Base-by-base conservation (phyloP, 2,797 vertebrate genomes). In the Falco naumanni region DNA sequence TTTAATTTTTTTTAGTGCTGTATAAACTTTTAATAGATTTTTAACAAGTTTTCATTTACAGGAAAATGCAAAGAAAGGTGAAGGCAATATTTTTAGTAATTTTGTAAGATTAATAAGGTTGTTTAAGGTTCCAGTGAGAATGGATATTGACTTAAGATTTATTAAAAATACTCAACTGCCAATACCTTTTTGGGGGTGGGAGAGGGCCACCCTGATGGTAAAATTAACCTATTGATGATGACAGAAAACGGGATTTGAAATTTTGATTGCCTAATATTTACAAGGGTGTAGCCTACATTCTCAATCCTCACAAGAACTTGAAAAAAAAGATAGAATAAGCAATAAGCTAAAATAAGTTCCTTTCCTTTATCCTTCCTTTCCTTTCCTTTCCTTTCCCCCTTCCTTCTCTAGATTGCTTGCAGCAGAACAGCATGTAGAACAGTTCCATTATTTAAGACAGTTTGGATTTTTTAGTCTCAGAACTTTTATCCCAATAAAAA, bases 11-110 rank as follows among this genome's bases (percentile, higher is more conserved):
- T 87, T 41, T 41, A 97, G 92, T 64, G 90, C 75, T 66, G 82
- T 4, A 10, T 81, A 84, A 96, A 97, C 92, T 97, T 97, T 97
- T 98, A 97, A 95, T 97, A 97, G 92, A 91, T 98, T 98, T 98
- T 97, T 96, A 95, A 97, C 75, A 92, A 66, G 66, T 94, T 98
- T 97, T 98, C 64, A 92, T 97, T 98, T 98, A 96, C 95, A 97
- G 95, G 95, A 97, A 97, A 97, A 96, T 71, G 82, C 90, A 93
- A 94, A 96, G 93, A 97, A 96, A 76, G 96, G 75, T 57, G 88
- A 95, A 92, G 96, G 94, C 79, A 68, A 92, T 82, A 87, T 89
- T 97, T 96, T 95, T 90, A 96, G 74, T 94, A 91, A 92, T 95
- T 86, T 97, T 81, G 29, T 97, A 97, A 97, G 94, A 96, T 65